Evolutionary conservation across 2,888 invertebrate genomes (phyloP).

Genomic region (Electrophaes corylata): DNA sequence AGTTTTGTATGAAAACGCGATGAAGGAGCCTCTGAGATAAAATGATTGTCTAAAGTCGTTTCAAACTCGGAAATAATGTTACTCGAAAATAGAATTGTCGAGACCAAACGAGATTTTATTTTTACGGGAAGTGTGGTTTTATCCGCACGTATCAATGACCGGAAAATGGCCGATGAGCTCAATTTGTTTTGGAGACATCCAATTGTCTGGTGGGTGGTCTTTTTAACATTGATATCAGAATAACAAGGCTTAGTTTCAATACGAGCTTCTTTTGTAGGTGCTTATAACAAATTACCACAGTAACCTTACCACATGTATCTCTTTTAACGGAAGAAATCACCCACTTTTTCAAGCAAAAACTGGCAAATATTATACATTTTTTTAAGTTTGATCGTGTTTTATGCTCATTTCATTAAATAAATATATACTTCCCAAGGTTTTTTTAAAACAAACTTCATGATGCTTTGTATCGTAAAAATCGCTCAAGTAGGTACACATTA

Average conservation of each 20-base stretch:
- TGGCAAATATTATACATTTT: background rate
- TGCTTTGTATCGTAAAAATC: background rate
- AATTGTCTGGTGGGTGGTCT: constrained; percentile 8
- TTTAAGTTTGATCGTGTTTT: background rate
- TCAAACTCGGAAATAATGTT: constrained; percentile 38
- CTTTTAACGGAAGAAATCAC: no score
- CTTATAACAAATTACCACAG: background rate
- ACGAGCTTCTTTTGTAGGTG: background rate
- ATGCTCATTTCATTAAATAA: no score
- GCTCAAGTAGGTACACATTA: background rate
- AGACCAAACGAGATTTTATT: constrained; percentile 32
- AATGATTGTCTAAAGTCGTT: constrained; percentile 36
- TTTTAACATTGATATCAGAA: constrained; percentile 31
- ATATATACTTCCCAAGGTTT: no score
- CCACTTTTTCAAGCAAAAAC: background rate
- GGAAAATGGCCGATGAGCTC: constrained; percentile 34
- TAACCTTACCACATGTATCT: no score
- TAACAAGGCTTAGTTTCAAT: background rate
- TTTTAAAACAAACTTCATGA: no score
- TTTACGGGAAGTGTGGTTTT: constrained; percentile 31
- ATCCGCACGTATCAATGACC: constrained; percentile 37
- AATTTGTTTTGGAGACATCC: constrained; percentile 28
- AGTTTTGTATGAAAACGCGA: constrained; percentile 45
- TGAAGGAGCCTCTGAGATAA: constrained; percentile 27
- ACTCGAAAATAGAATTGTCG: constrained; percentile 36